phyloP scores from a whole-genome alignment of 2,113 vertebrate genomes.

The Numenius arquata region DNA sequence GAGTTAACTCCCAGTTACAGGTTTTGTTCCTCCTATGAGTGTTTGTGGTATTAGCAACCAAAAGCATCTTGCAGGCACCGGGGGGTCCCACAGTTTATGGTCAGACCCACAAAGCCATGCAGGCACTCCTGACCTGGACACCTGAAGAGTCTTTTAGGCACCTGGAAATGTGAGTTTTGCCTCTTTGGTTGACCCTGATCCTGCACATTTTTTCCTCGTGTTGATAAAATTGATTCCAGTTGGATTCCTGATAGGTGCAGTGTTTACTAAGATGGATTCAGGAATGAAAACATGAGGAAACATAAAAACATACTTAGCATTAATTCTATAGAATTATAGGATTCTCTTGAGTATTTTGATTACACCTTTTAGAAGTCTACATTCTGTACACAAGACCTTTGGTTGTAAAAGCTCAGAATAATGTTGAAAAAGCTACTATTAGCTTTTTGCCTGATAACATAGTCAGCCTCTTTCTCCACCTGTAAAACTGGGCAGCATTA shows the following conservation, averaged over 20 bases:
- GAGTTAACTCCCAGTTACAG: not conserved
- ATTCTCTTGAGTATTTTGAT: not conserved
- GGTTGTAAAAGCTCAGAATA: not conserved
- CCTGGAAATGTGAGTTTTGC: not conserved
- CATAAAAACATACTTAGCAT: not conserved
- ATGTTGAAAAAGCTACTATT: not conserved
- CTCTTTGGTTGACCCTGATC: not conserved
- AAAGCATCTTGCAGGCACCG: not conserved
- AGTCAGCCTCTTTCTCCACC: not conserved
- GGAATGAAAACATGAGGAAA: not conserved
- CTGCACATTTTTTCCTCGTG: not conserved
- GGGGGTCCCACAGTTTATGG: not conserved
- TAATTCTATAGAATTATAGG: not conserved
- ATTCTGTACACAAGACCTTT: not conserved
- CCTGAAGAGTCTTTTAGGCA: not conserved
- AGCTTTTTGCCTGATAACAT: not conserved
- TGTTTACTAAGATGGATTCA: not conserved
- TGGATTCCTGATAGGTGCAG: not conserved
- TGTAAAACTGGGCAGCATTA: not conserved
- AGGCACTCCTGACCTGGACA: not conserved
- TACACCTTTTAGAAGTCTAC: not conserved
- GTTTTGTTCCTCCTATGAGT: not conserved
- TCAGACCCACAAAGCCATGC: accelerated
- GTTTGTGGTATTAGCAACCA: not conserved
- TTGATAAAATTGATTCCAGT: not conserved